A percentile compares a stretch with the other conserved stretches of the same genome.
phyloP scores from a whole-genome alignment of 2,113 vertebrate genomes.

The Arothron firmamentum region DNA sequence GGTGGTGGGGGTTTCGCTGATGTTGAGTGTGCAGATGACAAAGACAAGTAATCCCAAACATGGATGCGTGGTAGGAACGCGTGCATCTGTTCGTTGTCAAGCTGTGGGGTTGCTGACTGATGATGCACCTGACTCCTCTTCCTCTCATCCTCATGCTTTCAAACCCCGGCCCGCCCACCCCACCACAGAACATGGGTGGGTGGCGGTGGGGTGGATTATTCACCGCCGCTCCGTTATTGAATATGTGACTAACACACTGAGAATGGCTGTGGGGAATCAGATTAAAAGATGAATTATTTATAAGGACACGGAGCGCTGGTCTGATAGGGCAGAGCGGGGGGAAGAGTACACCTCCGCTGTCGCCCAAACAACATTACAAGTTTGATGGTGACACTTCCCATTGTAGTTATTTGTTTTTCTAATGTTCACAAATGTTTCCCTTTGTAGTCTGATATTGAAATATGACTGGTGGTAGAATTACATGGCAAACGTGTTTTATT shows the following conservation, averaged over 20 bases:
- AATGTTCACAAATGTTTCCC: constrained; percentile 59
- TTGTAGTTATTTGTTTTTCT: constrained; percentile 68
- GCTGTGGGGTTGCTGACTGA: constrained; percentile 63
- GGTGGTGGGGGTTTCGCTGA: constrained; percentile 10
- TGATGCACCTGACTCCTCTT: constrained; percentile 52
- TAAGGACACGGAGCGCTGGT: constrained; percentile 65
- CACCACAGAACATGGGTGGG: constrained; percentile 20
- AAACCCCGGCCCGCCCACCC: constrained; percentile 20
- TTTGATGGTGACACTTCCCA: constrained; percentile 68
- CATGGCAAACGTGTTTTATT: constrained; percentile 66
- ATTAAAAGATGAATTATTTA: constrained; percentile 80
- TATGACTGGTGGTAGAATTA: constrained; percentile 64
- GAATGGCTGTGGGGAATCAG: constrained; percentile 75
- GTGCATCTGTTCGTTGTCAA: constrained; percentile 62
- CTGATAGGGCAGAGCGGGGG: constrained; percentile 52
- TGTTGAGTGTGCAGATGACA: constrained; percentile 36
- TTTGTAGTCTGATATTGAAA: constrained; percentile 71
- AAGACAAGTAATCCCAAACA: constrained; percentile 51
- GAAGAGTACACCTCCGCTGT: constrained; percentile 67
- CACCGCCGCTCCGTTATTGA: constrained; percentile 69
- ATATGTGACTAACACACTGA: constrained; percentile 76
- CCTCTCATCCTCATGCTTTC: constrained; percentile 13
- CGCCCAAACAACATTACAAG: constrained; percentile 71
- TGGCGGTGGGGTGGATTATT: constrained; percentile 57
- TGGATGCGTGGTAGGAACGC: constrained; percentile 38